Evolutionary conservation across 2,888 invertebrate species (phyloP).

Genomic region (Oxyteleia sp.): DNA sequence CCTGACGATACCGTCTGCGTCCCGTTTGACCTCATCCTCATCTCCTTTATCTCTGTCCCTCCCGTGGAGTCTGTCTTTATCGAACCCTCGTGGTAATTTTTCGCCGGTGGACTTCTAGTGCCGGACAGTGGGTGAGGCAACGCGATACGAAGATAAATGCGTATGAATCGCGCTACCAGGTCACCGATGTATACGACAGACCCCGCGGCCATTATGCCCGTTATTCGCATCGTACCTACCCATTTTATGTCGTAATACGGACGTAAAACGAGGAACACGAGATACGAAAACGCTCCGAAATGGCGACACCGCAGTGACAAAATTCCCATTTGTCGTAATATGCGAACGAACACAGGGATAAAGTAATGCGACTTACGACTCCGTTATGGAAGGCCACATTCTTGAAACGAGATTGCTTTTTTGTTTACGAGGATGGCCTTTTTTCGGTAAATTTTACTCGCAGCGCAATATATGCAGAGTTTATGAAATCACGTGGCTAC

Average conservation of each 20-base stretch:
- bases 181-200: slow-evolving; percentile 74
- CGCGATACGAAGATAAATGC: slow-evolving; percentile 76
- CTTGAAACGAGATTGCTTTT: no score
- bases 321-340: no score
- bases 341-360: no score
- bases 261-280: slow-evolving; percentile 33
- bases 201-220: slow-evolving; percentile 78
- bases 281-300: slow-evolving; percentile 36
- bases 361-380: no score
- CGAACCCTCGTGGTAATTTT: slow-evolving; percentile 63
- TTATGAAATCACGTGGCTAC: no score
- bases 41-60: slow-evolving; percentile 43
- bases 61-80: slow-evolving; percentile 42
- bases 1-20: slow-evolving; percentile 70
- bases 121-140: slow-evolving; percentile 74
- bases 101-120: slow-evolving; percentile 67
- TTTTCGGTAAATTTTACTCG: no score
- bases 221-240: slow-evolving; percentile 76
- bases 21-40: slow-evolving; percentile 70
- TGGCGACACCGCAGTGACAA: slow-evolving; percentile 24
- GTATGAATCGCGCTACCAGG: slow-evolving; percentile 77
- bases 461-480: no score
- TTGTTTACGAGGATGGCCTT: no score
- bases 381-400: no score
- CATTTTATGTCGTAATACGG: slow-evolving; percentile 68